These are phyloP conservation scores for Melanerpes formicivorus DNA, from an alignment of 2,113 vertebrate genomes.

Conservation along the genomic window DNA sequence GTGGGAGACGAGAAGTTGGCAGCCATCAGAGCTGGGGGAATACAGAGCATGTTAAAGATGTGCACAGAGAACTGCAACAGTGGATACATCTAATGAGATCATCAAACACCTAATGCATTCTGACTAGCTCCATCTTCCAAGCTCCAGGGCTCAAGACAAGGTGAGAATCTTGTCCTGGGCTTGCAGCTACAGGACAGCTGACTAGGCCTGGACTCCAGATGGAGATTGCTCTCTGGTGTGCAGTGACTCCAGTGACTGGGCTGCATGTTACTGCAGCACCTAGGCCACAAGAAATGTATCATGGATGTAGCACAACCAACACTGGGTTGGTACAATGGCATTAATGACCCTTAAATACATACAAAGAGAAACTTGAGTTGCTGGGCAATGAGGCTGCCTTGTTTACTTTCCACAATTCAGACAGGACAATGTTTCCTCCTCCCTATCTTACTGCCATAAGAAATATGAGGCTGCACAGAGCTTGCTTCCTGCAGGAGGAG, in stretches of 20 bases:
- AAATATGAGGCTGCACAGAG: neutral
- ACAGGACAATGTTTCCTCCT: neutral
- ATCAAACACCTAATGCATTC: neutral
- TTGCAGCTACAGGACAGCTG: neutral
- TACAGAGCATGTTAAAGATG: fast-evolving
- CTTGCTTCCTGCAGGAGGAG: neutral
- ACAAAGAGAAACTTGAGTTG: neutral
- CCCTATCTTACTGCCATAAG: neutral
- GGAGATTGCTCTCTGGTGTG: neutral
- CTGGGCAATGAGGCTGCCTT: neutral
- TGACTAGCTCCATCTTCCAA: neutral
- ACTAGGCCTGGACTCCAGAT: neutral
- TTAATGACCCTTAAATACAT: neutral
- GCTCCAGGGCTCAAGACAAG: neutral
- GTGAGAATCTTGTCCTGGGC: neutral
- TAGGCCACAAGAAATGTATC: neutral
- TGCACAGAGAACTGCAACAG: neutral
- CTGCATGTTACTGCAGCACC: neutral
- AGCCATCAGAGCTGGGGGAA: slow-evolving; percentile 85
- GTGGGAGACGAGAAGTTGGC: slow-evolving; percentile 90
- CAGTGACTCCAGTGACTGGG: neutral
- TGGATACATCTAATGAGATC: neutral
- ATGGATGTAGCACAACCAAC: neutral
- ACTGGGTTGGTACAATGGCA: neutral
- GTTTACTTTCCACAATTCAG: neutral